Evolutionary conservation across 2,797 vertebrate genomes (phyloP), one percentile per base, ranked within the genome.

Genomic region (Amblyopsis hoosieri): DNA sequence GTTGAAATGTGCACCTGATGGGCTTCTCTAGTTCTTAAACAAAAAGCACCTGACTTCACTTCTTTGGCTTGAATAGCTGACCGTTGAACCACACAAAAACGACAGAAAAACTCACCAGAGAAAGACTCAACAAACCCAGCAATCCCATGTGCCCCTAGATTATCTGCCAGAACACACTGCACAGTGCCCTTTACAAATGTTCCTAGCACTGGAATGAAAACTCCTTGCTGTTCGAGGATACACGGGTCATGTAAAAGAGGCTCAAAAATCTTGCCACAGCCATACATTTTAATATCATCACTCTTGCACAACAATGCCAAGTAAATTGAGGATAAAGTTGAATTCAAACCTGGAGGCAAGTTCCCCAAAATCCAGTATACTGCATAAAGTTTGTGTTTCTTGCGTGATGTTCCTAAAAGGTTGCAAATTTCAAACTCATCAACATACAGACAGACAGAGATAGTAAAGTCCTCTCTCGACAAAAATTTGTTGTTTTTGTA

Each of bases 111-210:
- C 23, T 66, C 23, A 11, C 61, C 64, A 48, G 60, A 78, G 13
- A 81, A 75, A 70, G 56, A 68, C 45, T 75, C 60, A 11, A 77
- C 47, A 14, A 81, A 75, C 1, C 66, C 72, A 46, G 64, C 64
- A 23, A 75, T 37, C 50, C 50, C 57, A 45, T 81, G 75, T 6
- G 57, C 66, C 9, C 57, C 69, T 56, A 75, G 66, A 50, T 45
- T 74, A 12, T 80, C 67, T 0, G 71, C 57, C 3, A 78, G 55
- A 12, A 79, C 69, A 79, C 57, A 69, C 49, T 69, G 72, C 2
- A 72, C 58, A 42, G 78, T 81, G 12, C 66, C 54, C 45, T 42
- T 62, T 2, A 62, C 31, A 29, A 69, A 57, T 45, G 53, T 56
- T 55, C 52, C 66, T 45, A 61, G 57, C 54, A 56, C 52, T 56